Percentiles rank a stretch among this genome's conserved stretches.
Evolutionary conservation across 2,113 vertebrate species (phyloP).

Genomic region (Ovis canadensis): DNA sequence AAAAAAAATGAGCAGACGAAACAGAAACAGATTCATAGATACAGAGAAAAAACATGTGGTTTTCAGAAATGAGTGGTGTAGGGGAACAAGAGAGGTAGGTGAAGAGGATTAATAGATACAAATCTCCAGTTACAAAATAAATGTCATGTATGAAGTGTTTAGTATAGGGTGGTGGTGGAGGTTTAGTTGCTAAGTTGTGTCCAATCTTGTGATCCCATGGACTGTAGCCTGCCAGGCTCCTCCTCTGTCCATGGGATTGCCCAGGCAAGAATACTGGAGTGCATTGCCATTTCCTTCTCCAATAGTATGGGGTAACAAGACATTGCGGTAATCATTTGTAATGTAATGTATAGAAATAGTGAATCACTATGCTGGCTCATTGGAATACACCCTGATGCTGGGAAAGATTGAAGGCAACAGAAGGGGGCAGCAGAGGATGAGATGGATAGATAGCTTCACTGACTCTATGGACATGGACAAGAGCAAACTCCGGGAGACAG

Average conservation of each 20-base stretch:
- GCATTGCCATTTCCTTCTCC: neutral
- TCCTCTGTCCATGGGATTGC: neutral
- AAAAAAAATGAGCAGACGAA: neutral
- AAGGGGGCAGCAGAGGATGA: neutral
- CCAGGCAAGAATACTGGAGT: neutral
- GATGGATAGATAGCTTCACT: neutral
- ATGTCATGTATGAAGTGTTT: neutral
- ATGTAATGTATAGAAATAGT: neutral
- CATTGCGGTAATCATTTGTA: neutral
- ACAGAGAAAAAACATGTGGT: neutral
- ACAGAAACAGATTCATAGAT: neutral
- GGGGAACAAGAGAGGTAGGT: neutral
- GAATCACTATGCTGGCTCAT: neutral
- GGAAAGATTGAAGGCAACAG: neutral
- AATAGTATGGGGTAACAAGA: neutral
- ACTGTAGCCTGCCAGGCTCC: neutral
- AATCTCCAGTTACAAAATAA: neutral
- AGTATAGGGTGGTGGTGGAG: neutral
- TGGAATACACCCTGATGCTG: neutral
- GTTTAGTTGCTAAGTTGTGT: neutral
- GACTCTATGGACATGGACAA: accelerated
- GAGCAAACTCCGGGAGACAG: neutral
- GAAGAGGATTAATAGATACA: neutral
- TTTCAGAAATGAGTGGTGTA: neutral
- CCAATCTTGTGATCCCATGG: neutral